Evolutionary conservation across 2,113 vertebrate species (phyloP), one percentile per base, ranked within the genome.

Genomic region (Hippocampus guttulatus): DNA sequence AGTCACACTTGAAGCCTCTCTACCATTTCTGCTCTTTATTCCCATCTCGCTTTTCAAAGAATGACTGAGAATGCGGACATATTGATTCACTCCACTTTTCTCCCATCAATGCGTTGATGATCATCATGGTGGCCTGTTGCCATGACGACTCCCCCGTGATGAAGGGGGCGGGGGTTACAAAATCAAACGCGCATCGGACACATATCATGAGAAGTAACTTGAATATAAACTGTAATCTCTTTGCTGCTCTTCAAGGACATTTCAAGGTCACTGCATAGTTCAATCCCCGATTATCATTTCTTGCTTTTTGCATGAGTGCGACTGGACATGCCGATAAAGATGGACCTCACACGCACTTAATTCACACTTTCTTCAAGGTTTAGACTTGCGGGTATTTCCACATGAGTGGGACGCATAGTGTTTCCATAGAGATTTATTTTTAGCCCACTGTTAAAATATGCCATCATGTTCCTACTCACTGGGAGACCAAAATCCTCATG

Each of bases 371-470:
- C 74, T 77, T 65, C 33, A 75, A 73, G 83, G 79, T 85, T 85
- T 71, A 82, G 76, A 83, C 75, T 78, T 33, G 25, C 41, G 70
- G 83, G 83, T 80, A 81, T 91, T 87, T 91, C 82, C 85, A 86
- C 73, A 69, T n/a, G 79, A 82, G 88, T 89, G 81, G 89, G 88
- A 89, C 91, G 89, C 90, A 87, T 92, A 89, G 84, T 75, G 91
- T 93, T 93, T 87, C 92, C 92, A 93, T 93, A 90, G 92, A 69
- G 82, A 93, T 92, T 89, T 92, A 92, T 93, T 92, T 92, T 89
- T 91, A 92, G 81, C 71, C 70, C 66, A 85, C 83, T 90, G 86
- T 90, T 92, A 89, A 90, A 90, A 90, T 90, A 90, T 91, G 88
- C 89, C 87, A 79, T 81, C 81, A 82, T 85, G 78, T 80, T 84